phyloP scores from a whole-genome alignment of 2,113 vertebrate genomes.

The Ailuropoda melanoleuca region DNA sequence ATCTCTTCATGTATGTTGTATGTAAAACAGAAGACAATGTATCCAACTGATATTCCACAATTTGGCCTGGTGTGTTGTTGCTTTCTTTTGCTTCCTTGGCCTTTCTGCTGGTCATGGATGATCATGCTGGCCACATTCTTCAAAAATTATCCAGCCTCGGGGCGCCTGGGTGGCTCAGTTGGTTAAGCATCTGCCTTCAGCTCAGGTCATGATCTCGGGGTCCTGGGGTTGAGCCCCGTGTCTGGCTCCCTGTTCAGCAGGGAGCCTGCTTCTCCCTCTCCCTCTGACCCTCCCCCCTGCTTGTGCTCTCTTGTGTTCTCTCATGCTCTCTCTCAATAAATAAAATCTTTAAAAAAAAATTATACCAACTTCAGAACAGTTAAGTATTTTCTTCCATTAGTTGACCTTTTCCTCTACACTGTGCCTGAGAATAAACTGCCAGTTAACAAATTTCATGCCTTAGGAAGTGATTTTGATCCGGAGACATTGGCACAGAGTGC shows the following conservation, averaged over 20 bases:
- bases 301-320: neutral
- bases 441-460: constrained; percentile 39
- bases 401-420: constrained; percentile 52
- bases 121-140: constrained; percentile 69
- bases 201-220: neutral
- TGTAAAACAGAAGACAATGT: constrained; percentile 42
- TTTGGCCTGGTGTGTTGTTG: constrained; percentile 26
- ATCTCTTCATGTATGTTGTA: constrained; percentile 5
- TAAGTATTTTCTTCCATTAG: constrained; percentile 62
- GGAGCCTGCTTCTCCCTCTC: neutral
- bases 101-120: constrained; percentile 50
- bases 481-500: neutral
- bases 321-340: neutral
- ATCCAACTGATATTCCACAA: neutral
- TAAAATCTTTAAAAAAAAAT: neutral
- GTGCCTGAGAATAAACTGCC: constrained; percentile 45
- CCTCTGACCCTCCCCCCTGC: too few relatives aligned
- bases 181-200: neutral
- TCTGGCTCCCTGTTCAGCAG: too few relatives aligned
- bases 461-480: constrained; percentile 62
- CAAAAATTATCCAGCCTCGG: neutral
- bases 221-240: too few relatives aligned
- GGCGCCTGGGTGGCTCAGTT: neutral
- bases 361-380: constrained; percentile 1
- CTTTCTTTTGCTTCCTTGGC: constrained; percentile 60